These are phyloP conservation scores for Sialis lutaria DNA, from an alignment of 2,888 invertebrate genomes.

Conservation along the genomic window DNA sequence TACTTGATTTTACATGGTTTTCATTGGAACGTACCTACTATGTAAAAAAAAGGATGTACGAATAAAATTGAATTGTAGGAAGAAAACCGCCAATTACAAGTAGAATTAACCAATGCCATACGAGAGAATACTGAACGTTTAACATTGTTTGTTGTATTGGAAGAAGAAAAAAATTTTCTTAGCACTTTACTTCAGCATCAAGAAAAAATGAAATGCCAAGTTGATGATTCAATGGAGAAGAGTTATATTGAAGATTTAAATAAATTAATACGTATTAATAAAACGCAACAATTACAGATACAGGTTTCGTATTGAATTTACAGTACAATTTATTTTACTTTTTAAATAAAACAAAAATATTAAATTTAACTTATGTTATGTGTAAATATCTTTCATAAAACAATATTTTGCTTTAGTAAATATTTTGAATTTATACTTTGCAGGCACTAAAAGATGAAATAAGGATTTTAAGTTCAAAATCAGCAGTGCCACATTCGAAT, in stretches of 20 bases:
- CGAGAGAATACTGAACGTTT: slow-evolving; percentile 34
- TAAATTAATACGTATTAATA: slow-evolving; percentile 23
- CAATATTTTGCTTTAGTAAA: not conserved
- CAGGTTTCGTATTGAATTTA: slow-evolving; percentile 13
- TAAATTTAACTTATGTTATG: no score
- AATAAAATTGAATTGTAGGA: no score
- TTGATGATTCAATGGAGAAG: slow-evolving; percentile 16
- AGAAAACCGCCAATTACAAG: slow-evolving; percentile 12
- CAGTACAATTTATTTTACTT: no score
- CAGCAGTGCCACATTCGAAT: slow-evolving; percentile 10
- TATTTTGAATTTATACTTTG: not conserved
- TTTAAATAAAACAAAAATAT: no score
- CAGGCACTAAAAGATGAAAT: slow-evolving; percentile 15
- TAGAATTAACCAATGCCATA: slow-evolving; percentile 25
- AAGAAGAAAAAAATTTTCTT: slow-evolving; percentile 33
- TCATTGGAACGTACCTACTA: no score
- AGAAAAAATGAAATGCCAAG: slow-evolving; percentile 15
- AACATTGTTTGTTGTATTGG: slow-evolving; percentile 33
- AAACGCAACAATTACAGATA: slow-evolving; percentile 23
- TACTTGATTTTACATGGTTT: no score
- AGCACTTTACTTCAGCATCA: slow-evolving; percentile 24
- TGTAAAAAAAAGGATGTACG: no score
- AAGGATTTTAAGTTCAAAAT: slow-evolving; percentile 20
- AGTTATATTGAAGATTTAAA: slow-evolving; percentile 22
- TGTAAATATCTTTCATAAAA: no score